phyloP scores from a whole-genome alignment of 2,888 invertebrate species.

The Acrobasis suavella region DNA sequence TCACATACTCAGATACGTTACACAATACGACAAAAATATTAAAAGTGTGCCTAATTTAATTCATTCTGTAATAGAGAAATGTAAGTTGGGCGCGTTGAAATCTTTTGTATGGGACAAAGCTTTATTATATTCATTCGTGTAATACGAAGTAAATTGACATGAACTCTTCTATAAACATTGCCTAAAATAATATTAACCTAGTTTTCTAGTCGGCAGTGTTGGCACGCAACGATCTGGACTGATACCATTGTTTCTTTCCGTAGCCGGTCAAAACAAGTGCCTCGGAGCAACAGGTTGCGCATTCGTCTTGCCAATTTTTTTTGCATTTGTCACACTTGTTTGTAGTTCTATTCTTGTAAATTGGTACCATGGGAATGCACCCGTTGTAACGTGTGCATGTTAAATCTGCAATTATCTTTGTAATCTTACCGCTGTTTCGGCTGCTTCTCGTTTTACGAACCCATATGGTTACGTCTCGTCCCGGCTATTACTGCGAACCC shows the following conservation, averaged over 20 bases:
- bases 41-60: not conserved
- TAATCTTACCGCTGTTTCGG: constrained; percentile 12
- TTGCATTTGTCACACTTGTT: constrained; percentile 17
- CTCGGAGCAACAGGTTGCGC: not conserved
- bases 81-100: constrained; percentile 40
- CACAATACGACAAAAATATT: not conserved
- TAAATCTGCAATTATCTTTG: constrained; percentile 36
- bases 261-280: not conserved
- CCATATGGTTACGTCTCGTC: constrained; percentile 17
- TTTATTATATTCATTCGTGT: constrained; percentile 5
- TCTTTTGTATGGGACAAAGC: constrained; percentile 38
- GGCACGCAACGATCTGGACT: constrained; percentile 1
- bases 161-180: not conserved
- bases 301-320: constrained; percentile 14
- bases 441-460: constrained; percentile 29
- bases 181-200: constrained; percentile 12
- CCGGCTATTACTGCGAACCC: not conserved
- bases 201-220: not conserved
- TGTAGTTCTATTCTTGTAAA: constrained; percentile 22
- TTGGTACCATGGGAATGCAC: constrained; percentile 45
- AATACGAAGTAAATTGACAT: constrained; percentile 1
- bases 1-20: no score
- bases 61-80: not conserved
- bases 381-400: constrained; percentile 48
- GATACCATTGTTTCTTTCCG: not conserved